Conservation (phyloP, 1,140 invertebrate genomes). For the Lasioglossum baleicum region DNA sequence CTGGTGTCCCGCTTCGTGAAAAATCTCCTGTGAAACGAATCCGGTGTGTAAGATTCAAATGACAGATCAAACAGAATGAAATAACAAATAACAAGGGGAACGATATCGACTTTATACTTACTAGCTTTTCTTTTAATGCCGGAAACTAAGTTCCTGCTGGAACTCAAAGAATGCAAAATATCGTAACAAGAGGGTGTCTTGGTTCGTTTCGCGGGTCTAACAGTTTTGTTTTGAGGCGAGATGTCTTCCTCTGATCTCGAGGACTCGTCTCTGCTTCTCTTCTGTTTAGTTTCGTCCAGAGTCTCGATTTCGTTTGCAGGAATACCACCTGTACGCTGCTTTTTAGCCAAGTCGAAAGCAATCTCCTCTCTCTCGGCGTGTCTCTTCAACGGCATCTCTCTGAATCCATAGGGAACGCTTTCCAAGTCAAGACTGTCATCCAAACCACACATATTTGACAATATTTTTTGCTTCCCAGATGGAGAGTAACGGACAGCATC, state of each 20-base stretch:
- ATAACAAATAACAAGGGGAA: background rate
- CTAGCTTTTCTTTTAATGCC: slow-evolving; percentile 77
- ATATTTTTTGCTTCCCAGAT: slow-evolving; percentile 64
- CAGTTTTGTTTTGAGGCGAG: slow-evolving; percentile 63
- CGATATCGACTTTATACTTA: slow-evolving; percentile 51
- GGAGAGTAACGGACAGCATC: slow-evolving; percentile 65
- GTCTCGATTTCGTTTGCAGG: slow-evolving; percentile 68
- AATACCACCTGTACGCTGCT: slow-evolving; percentile 72
- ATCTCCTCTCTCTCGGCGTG: slow-evolving; percentile 76
- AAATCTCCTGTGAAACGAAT: slow-evolving; percentile 62
- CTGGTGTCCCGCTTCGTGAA: slow-evolving; percentile 72
- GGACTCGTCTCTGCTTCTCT: slow-evolving; percentile 74
- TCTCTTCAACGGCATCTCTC: slow-evolving; percentile 74
- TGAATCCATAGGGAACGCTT: slow-evolving; percentile 61
- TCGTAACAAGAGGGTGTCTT: slow-evolving; percentile 78
- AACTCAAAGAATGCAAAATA: slow-evolving; percentile 76
- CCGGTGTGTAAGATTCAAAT: no score
- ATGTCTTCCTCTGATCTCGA: slow-evolving; percentile 73
- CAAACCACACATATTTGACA: slow-evolving; percentile 51
- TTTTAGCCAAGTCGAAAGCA: slow-evolving; percentile 70
- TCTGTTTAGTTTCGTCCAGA: slow-evolving; percentile 75
- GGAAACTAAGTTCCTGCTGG: slow-evolving; percentile 70
- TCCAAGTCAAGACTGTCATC: slow-evolving; percentile 31
- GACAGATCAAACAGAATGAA: background rate
- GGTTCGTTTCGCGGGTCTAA: slow-evolving; percentile 73